Base-by-base conservation (phyloP, 2,797 vertebrate genomes). In the Valencia hispanica region DNA sequence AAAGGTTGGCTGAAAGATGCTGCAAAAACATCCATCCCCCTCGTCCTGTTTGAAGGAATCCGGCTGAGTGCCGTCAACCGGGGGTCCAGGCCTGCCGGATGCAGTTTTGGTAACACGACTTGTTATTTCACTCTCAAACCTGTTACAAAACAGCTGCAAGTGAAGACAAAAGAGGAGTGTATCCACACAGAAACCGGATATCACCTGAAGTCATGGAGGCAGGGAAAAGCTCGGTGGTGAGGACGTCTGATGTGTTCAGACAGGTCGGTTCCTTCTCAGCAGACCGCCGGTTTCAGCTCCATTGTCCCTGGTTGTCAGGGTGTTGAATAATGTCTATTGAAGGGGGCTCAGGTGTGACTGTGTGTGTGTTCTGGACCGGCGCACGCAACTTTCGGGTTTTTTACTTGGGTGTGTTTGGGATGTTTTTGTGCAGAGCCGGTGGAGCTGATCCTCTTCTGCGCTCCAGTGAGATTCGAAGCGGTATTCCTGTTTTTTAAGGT, bases 401-500 rank as follows among this genome's bases (percentile, higher is more conserved):
- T 76, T 30, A 20, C 30, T 25, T 81, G 69, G 77, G 72, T 78
- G 86, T 41, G 78, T 72, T 61, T 34, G 65, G 69, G 74, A 65
- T 50, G 77, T 68, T 83, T 92, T 94, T 94, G 90, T 93, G 87
- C 86, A 84, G 85, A 84, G 84, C 83, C 92, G 93, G 90, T 74
- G 78, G 90, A 86, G 89, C 85, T 93, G 90, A 93, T 94, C 93
- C 86, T 91, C 86, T 84, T 91, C 81, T 79, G 39, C 45, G 83
- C 89, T 91, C 83, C 77, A 51, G 55, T 79, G 88, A 86, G 88
- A 91, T 93, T 90, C 91, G 76, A 91, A 86, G 88, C 84, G 68
- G 84, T 94, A n/a, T 95, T 96, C 94, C 95, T 95, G 94, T 90
- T 92, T 90, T 93, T 92, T 88, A 84, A 87, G 84, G 84, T 90